Evolutionary conservation across 37 sponge, comb jelly and placozoan species (phyloP).

Genomic region (Oscarella lobularis): DNA sequence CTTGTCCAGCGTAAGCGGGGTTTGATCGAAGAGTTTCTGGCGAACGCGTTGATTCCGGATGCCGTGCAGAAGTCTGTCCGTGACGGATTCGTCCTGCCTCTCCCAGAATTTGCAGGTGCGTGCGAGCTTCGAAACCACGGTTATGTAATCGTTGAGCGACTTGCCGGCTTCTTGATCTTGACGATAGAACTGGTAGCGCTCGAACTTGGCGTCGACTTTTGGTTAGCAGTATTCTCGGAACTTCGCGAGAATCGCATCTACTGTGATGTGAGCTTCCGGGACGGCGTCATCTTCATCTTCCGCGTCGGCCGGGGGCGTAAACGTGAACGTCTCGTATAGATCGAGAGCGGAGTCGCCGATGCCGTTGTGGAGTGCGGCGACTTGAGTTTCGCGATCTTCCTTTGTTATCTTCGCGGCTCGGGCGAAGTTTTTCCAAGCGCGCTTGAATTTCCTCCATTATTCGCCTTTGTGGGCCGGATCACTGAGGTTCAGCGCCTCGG

Average conservation of each 20-base stretch:
- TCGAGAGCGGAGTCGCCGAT: not conserved
- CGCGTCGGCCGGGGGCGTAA: not conserved
- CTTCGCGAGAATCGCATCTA: too few relatives aligned
- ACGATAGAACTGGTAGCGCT: not conserved
- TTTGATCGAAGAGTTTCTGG: not conserved
- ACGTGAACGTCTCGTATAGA: not conserved
- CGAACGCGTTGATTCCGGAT: not conserved
- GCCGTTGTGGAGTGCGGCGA: not conserved
- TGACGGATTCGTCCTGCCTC: not conserved
- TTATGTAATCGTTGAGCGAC: not conserved
- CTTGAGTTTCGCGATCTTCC: not conserved
- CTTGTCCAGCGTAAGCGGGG: not conserved
- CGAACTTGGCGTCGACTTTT: not conserved
- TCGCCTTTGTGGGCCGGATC: not conserved
- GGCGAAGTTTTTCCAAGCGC: not conserved
- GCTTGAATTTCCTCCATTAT: not conserved
- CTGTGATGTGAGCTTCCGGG: too few relatives aligned
- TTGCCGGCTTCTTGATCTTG: not conserved
- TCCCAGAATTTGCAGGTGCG: not conserved
- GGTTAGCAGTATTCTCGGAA: too few relatives aligned
- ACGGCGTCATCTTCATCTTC: too few relatives aligned
- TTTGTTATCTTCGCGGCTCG: not conserved
- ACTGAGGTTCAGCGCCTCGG: not conserved
- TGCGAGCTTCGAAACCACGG: not conserved
- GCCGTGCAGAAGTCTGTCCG: not conserved